Base-by-base conservation (phyloP, 2,113 vertebrate genomes). In the Microcebus murinus region DNA sequence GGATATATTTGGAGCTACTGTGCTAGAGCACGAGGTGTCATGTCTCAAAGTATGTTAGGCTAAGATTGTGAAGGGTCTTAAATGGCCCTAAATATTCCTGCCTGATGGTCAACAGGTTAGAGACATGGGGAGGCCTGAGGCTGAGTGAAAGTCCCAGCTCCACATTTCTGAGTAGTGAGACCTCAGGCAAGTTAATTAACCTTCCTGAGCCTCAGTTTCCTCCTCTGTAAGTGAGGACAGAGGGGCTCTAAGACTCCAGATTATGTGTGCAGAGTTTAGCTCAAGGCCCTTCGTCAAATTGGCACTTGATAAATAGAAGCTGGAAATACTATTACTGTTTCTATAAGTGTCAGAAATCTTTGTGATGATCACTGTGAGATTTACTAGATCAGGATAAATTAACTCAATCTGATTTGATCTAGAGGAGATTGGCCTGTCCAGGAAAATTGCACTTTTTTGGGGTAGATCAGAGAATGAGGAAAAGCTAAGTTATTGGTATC, bases 121-220 rank as follows among this genome's bases (percentile, higher is more conserved):
- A 61, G 67, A 29, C 18, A 3, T 17, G 18, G 23, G 13, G n/a
- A 29, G 6, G 27, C 65, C 0, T 50, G 65, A 77, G 74, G 27
- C 36, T 17, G 25, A 29, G n/a, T 1, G 52, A 50, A 57, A 80
- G n/a, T 11, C 25, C 34, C 67, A 36, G 55, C 68, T 70, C 59
- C 9, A 25, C 4, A 0, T 31, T n/a, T 9, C 3, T 0, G 4
- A 48, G 68, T 8, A 23, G n/a, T 34, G 39, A 68, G 84, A 68
- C 48, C 31, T 61, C 73, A 42, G 63, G 85, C 79, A 23, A 63
- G 74, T 55, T 36, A 45, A 10, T 4, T 3, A 11, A 5, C 21
- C 27, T 79, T 25, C 71, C 27, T 4, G 68, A 50, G 67, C 21
- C 36, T 63, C 52, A 25, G 74, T 23, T 25, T 36, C 39, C 70